A percentile compares a stretch with the other conserved stretches of the same genome.
phyloP scores from a whole-genome alignment of 1,140 invertebrate genomes.

The Saxidomus purpurata region DNA sequence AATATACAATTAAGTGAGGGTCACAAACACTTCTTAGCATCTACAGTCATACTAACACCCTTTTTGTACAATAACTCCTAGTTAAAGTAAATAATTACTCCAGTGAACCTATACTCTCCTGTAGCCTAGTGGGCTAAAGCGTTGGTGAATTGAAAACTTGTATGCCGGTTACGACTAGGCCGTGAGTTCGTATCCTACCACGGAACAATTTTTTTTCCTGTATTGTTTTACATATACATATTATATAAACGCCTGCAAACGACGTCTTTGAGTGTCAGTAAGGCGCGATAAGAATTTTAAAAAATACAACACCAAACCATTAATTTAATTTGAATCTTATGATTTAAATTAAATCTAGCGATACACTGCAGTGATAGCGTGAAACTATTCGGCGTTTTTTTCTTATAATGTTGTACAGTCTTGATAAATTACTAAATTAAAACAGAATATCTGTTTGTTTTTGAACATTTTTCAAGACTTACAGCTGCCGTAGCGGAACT shows the following conservation, averaged over 20 bases:
- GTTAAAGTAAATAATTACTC: background rate
- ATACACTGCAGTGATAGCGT: no score
- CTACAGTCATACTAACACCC: background rate
- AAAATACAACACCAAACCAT: background rate
- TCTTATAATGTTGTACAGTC: background rate
- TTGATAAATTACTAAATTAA: background rate
- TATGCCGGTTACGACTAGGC: no score
- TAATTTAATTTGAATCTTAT: background rate
- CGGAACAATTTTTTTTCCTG: background rate
- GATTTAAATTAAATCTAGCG: no score
- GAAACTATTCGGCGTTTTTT: no score
- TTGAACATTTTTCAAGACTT: background rate
- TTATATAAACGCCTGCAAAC: no score
- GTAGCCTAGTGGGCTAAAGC: background rate
- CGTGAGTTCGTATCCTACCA: background rate
- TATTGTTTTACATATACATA: no score
- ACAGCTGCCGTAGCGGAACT: background rate
- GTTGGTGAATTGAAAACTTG: background rate
- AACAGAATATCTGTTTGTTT: background rate
- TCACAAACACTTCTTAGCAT: background rate
- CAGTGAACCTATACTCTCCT: background rate
- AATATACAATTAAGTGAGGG: background rate
- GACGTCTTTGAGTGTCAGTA: background rate
- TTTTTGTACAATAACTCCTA: background rate
- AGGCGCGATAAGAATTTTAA: background rate